Conservation (phyloP, 2,113 vertebrate genomes). For the Rallus limicola region DNA sequence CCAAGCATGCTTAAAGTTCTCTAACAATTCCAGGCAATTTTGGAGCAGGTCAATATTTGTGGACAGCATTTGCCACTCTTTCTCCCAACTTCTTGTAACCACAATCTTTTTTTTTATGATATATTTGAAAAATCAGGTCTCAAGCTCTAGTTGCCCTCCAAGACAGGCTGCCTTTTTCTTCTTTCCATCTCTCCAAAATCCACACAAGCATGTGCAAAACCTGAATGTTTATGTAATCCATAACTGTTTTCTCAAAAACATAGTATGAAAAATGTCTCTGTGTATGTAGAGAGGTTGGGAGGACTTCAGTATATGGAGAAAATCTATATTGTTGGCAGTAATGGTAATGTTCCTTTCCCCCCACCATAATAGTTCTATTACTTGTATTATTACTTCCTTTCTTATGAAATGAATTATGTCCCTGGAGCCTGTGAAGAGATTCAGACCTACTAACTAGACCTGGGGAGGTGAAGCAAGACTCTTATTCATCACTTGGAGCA, state of each 20-base stretch:
- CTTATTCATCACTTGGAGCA: neutral
- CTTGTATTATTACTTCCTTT: neutral
- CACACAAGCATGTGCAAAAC: neutral
- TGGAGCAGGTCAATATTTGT: neutral
- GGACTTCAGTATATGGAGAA: neutral
- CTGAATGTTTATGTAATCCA: neutral
- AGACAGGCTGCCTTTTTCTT: neutral
- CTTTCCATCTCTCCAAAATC: neutral
- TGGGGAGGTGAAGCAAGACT: neutral
- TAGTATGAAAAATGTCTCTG: neutral
- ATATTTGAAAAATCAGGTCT: neutral
- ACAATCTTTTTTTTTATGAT: neutral
- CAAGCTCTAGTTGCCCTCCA: neutral
- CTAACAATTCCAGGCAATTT: neutral
- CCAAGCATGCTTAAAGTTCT: neutral
- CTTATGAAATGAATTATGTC: neutral
- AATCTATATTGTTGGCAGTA: neutral
- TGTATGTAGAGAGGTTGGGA: neutral
- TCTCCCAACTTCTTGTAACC: rapidly evolving
- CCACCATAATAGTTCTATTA: neutral
- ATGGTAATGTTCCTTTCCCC: neutral
- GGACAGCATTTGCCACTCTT: neutral
- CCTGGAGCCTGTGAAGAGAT: neutral
- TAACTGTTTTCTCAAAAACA: neutral
- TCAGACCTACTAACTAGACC: neutral